These are phyloP conservation scores for Salminus brasiliensis DNA, from an alignment of 2,113 vertebrate genomes.

Conservation along the genomic window DNA sequence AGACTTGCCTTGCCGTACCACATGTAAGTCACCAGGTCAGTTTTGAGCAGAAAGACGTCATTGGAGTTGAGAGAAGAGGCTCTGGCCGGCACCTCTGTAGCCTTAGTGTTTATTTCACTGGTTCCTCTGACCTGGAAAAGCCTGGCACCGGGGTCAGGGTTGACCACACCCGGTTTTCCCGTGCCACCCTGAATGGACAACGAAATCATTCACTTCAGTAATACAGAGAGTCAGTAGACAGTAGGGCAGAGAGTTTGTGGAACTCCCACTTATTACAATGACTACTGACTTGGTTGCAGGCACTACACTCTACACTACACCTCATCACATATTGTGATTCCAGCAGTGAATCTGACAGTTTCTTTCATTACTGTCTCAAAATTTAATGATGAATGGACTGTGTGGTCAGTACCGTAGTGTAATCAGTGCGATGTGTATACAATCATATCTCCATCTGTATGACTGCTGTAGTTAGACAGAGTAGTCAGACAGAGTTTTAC, in stretches of 20 bases:
- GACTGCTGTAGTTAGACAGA: background rate
- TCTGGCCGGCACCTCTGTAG: constrained; percentile 80
- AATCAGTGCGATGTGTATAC: no score
- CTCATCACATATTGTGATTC: no score
- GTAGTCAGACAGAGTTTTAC: constrained; percentile 57
- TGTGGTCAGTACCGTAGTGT: no score
- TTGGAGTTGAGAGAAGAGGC: constrained; percentile 87
- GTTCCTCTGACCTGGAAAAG: constrained; percentile 89
- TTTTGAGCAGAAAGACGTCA: constrained; percentile 84
- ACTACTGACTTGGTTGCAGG: no score
- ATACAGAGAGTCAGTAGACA: background rate
- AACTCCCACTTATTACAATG: no score
- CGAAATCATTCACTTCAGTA: background rate
- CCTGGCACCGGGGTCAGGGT: constrained; percentile 59
- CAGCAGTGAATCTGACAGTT: no score
- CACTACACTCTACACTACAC: no score
- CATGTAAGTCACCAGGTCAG: constrained; percentile 76
- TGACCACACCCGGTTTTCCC: constrained; percentile 67
- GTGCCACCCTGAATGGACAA: constrained; percentile 78
- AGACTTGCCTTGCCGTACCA: constrained; percentile 88
- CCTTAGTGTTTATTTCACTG: constrained; percentile 83
- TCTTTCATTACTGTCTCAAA: no score
- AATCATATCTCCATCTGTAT: background rate
- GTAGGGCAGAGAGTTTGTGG: background rate
- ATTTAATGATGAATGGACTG: no score